Conservation (phyloP, 2,888 invertebrate genomes). For the Allygus modestus region DNA sequence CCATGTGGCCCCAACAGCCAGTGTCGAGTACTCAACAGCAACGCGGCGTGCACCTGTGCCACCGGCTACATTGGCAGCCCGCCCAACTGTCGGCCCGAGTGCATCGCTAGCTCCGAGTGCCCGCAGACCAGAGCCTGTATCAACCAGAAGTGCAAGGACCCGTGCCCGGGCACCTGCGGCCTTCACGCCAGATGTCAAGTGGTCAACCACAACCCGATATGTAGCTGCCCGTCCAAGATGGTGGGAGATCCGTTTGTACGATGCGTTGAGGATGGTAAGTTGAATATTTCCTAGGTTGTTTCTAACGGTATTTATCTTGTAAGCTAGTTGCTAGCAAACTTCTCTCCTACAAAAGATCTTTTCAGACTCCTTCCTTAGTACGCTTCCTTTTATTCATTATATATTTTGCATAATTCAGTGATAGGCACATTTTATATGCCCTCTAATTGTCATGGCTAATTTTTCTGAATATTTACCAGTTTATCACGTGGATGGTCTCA, state of each 20-base stretch:
- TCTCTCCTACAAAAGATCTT: no score
- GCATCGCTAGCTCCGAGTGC: slow-evolving; percentile 80
- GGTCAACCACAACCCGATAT: slow-evolving; percentile 81
- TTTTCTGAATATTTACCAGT: no score
- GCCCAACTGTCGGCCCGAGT: slow-evolving; percentile 80
- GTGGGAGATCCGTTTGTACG: slow-evolving; percentile 80
- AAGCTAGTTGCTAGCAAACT: no score
- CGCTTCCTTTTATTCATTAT: no score
- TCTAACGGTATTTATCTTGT: no score
- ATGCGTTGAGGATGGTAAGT: slow-evolving; percentile 76
- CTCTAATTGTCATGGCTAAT: no score
- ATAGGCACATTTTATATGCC: no score
- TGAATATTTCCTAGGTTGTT: no score
- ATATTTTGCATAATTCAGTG: no score
- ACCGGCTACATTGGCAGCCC: slow-evolving; percentile 79
- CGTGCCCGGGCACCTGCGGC: slow-evolving; percentile 80
- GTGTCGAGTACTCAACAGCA: slow-evolving; percentile 77
- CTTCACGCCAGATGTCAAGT: slow-evolving; percentile 79
- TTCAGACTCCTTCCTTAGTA: no score
- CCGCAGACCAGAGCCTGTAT: slow-evolving; percentile 80
- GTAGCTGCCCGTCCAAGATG: slow-evolving; percentile 79
- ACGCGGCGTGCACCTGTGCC: slow-evolving; percentile 81
- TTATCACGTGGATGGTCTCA: no score
- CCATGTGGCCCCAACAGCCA: slow-evolving; percentile 81
- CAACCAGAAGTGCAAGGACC: slow-evolving; percentile 80